Evolutionary conservation across 1,140 invertebrate genomes (phyloP).

Genomic region (Holotrichia oblita): DNA sequence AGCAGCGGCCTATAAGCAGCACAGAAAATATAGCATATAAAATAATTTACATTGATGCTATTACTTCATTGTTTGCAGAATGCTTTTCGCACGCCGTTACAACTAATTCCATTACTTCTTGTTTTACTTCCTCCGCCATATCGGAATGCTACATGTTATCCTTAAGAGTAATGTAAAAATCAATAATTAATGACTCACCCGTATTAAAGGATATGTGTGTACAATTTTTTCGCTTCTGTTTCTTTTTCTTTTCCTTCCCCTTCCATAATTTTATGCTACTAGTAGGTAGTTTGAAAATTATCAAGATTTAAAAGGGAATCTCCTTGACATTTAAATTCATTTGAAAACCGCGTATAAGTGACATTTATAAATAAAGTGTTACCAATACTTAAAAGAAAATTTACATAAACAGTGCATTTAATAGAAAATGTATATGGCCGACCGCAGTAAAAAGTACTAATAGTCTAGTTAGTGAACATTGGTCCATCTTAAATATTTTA

Average conservation of each 20-base stretch:
- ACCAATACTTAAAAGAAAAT: constrained; percentile 18
- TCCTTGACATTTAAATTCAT: constrained; percentile 3
- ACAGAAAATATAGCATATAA: constrained; percentile 11
- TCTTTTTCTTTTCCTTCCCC: constrained; percentile 63
- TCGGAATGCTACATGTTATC: constrained; percentile 75
- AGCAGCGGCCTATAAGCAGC: constrained; percentile 71
- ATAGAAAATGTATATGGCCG: not conserved
- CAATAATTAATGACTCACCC: constrained; percentile 64
- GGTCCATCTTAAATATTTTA: too few relatives aligned
- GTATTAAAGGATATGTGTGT: constrained; percentile 77
- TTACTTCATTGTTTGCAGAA: constrained; percentile 81
- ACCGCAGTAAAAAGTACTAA: too few relatives aligned
- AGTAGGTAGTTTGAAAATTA: not conserved
- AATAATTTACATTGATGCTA: not conserved
- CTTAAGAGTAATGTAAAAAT: constrained; percentile 44
- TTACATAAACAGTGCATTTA: not conserved
- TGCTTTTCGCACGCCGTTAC: constrained; percentile 93
- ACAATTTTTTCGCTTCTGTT: constrained; percentile 71
- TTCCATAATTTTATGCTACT: constrained; percentile 55
- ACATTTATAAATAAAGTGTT: constrained; percentile 34
- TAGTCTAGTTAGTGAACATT: too few relatives aligned
- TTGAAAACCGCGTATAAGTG: constrained; percentile 10
- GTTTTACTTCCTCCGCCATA: constrained; percentile 91
- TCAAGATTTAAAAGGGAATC: not conserved
- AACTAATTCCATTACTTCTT: constrained; percentile 87